Evolutionary conservation across 2,797 vertebrate species (phyloP).

Genomic region (Paedocypris micromegethes): DNA sequence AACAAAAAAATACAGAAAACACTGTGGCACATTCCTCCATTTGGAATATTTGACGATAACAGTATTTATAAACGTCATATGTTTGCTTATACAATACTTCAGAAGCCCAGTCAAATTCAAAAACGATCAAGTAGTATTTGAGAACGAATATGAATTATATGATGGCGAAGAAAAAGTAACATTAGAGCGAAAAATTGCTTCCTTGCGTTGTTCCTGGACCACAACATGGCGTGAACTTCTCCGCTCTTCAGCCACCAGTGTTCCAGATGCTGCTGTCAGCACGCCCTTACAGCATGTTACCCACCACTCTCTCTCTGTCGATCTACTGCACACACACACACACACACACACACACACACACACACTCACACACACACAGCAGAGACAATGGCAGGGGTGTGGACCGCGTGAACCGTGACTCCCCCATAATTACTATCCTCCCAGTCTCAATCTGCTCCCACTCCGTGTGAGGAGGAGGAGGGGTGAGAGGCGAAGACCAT

Average conservation of each 20-base stretch:
- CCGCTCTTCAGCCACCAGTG: conserved; percentile 68
- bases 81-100: too few species aligned
- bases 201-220: conserved; percentile 53
- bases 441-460: conserved; percentile 51
- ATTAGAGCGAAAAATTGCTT: neutral
- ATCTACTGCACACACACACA: conserved; percentile 26
- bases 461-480: conserved; percentile 22
- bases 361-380: conserved; percentile 32
- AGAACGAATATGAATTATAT: too few species aligned
- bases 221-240: conserved; percentile 63
- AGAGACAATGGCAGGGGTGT: conserved; percentile 49
- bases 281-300: conserved; percentile 85
- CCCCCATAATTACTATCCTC: conserved; percentile 54
- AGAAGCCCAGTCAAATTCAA: too few species aligned
- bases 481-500: conserved; percentile 53
- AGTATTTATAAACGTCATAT: too few species aligned
- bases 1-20: too few species aligned
- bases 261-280: conserved; percentile 95
- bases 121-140: too few species aligned
- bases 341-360: conserved; percentile 38
- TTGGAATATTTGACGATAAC: too few species aligned
- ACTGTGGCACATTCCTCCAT: too few species aligned
- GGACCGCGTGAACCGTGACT: conserved; percentile 45
- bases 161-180: too few species aligned
- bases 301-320: conserved; percentile 63